A percentile compares a stretch with the other conserved stretches of the same genome.
phyloP scores from a whole-genome alignment of 2,113 vertebrate species.

The Apodemus speciosus region DNA sequence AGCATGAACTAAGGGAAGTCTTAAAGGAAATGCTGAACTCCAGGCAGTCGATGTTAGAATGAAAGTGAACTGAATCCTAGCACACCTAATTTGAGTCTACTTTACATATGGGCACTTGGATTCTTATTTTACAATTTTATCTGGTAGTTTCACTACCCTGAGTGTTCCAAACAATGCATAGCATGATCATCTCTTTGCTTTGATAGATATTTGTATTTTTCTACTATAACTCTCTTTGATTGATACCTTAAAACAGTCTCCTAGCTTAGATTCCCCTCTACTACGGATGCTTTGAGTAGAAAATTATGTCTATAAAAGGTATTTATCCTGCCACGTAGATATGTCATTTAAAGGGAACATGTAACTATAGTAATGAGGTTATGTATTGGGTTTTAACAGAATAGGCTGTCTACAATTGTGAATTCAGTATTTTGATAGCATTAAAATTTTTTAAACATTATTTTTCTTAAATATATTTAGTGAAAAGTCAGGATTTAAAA shows the following conservation, averaged over 20 bases:
- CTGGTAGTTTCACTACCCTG: neutral
- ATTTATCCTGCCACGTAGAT: slow-evolving; percentile 16
- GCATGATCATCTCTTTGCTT: neutral
- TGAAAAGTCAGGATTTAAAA: slow-evolving; percentile 48
- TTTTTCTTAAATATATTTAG: neutral
- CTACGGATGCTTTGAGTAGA: slow-evolving; percentile 38
- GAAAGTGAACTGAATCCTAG: neutral
- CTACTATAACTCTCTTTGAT: neutral
- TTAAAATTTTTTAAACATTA: slow-evolving; percentile 26
- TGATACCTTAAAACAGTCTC: slow-evolving; percentile 25
- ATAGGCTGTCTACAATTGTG: neutral
- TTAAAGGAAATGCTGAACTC: neutral
- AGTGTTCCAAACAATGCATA: neutral
- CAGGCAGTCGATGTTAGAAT: neutral
- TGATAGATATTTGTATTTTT: slow-evolving; percentile 16
- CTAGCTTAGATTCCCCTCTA: neutral
- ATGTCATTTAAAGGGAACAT: slow-evolving; percentile 28
- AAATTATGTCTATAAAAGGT: neutral
- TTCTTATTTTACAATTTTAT: slow-evolving; percentile 28
- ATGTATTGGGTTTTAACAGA: neutral
- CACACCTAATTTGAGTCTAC: neutral
- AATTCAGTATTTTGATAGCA: slow-evolving; percentile 17
- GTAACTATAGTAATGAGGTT: slow-evolving; percentile 1
- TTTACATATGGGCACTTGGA: neutral
- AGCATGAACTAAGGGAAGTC: neutral